A percentile compares a stretch with the other conserved stretches of the same genome.
phyloP scores from a whole-genome alignment of 2,113 vertebrate genomes.

The Boulengerochromis microlepis region DNA sequence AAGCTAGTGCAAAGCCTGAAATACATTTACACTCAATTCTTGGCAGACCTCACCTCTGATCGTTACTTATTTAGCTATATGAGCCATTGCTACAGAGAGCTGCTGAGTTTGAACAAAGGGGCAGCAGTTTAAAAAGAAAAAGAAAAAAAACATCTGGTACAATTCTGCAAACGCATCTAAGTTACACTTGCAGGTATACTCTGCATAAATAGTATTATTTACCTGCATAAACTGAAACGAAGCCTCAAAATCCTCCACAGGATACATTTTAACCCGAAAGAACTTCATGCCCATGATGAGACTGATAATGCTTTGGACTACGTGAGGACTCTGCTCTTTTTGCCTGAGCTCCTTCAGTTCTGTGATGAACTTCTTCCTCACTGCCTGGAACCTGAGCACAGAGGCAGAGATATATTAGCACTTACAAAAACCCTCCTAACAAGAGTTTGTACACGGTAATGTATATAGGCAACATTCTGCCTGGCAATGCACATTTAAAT shows the following conservation, averaged over 20 bases:
- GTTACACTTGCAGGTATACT: neutral
- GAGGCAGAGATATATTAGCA: neutral
- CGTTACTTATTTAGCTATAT: constrained; percentile 46
- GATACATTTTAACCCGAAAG: constrained; percentile 98
- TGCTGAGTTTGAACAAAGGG: constrained; percentile 37
- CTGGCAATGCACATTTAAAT: neutral
- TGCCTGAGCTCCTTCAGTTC: constrained; percentile 92
- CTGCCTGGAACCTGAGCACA: constrained; percentile 87
- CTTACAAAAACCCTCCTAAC: neutral
- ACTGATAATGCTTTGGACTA: constrained; percentile 95
- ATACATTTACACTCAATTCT: neutral
- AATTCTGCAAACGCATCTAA: neutral
- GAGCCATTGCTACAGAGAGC: constrained; percentile 1
- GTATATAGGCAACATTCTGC: neutral
- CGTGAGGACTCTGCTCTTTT: constrained; percentile 92
- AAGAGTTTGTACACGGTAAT: neutral
- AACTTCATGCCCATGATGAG: constrained; percentile 99
- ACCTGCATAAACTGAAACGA: constrained; percentile 99
- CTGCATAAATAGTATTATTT: neutral
- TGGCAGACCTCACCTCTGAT: constrained; percentile 25
- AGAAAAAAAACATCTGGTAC: neutral
- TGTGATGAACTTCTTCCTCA: constrained; percentile 98
- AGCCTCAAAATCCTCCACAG: constrained; percentile 97
- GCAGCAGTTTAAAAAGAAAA: neutral
- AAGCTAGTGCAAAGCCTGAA: neutral